A percentile compares a stretch with the other conserved stretches of the same genome.
These are phyloP conservation scores for Ailurus styani DNA, from an alignment of 2,113 vertebrate genomes.

Conservation along the genomic window DNA sequence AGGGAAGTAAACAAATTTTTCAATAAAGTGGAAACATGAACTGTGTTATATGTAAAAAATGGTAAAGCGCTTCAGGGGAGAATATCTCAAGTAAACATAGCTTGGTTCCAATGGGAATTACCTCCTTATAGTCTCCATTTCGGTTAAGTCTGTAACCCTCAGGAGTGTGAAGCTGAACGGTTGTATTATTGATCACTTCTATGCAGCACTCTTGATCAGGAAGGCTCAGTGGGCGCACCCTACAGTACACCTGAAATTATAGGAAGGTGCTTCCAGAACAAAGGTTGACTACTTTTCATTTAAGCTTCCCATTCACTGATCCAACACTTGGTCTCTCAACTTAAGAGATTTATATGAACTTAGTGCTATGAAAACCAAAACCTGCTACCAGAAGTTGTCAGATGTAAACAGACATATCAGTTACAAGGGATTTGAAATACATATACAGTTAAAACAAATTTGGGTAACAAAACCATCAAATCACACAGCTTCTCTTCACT, in stretches of 20 bases:
- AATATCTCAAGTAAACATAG: not conserved
- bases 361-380: not conserved
- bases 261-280: not conserved
- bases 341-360: not conserved
- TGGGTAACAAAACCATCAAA: not conserved
- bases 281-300: not conserved
- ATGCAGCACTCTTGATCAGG: conserved; percentile 90
- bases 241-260: conserved; percentile 89
- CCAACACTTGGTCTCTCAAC: not conserved
- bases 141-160: conserved; percentile 89
- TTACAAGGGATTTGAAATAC: not conserved
- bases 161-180: conserved; percentile 92
- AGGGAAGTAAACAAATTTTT: not conserved
- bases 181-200: conserved; percentile 90
- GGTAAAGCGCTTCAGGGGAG: not conserved
- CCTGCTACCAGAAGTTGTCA: not conserved
- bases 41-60: not conserved
- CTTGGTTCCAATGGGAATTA: conserved; percentile 44
- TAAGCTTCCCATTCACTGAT: not conserved
- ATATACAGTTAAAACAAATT: not conserved
- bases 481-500: not conserved
- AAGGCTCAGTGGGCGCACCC: conserved; percentile 87
- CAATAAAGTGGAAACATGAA: not conserved
- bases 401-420: not conserved
- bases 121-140: conserved; percentile 96